Evolutionary conservation across 1,140 invertebrate species (phyloP), one percentile per base, ranked within the genome.

Genomic region (Cotesia glomerata): DNA sequence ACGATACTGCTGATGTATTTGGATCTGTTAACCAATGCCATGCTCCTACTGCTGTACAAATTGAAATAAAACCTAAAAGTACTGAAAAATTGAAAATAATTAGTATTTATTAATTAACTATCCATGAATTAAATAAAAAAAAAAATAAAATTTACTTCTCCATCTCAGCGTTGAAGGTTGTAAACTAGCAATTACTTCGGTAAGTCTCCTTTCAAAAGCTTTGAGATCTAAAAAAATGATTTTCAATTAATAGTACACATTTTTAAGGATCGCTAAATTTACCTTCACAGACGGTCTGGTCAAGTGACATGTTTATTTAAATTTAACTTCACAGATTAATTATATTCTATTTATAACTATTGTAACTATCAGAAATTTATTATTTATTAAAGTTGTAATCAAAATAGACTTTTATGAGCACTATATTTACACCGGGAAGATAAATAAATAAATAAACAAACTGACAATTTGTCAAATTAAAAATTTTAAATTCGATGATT

Each of bases 21-120:
- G 96, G 95, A 88, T 99, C 97, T 78, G 93, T 93, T 4, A 99
- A 87, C 97, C 97, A 98, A 78, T 96, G 94, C 91, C 94, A 97
- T 11, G 97, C 97, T 26, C 96, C 95, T 64, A 96, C 92, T 26
- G 95, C 94, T 72, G 96, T 97, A 77, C 95, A 96, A 4, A 96
- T 88, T 8, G 95, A 95, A 69, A 96, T 91, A 35, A 95, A 90
- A 52, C 92, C 90, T 74, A 99, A 84, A 35, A 98, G 85, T 83
- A 97, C 95, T 97, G 88, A 74, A 93, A 92, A 70, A 51, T 67
- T 11, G 3, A 73, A 63, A 72, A 71, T 51, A 34, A 69, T 62
- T 14, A 62, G 49, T 51, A 26, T 32, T 14, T 59, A 35, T 39
- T 5, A n/a, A 35, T 39, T 59, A 7, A 26, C 63, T 63, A 52